Base-by-base conservation (phyloP, 2,113 vertebrate genomes). In the Burhinus bistriatus region DNA sequence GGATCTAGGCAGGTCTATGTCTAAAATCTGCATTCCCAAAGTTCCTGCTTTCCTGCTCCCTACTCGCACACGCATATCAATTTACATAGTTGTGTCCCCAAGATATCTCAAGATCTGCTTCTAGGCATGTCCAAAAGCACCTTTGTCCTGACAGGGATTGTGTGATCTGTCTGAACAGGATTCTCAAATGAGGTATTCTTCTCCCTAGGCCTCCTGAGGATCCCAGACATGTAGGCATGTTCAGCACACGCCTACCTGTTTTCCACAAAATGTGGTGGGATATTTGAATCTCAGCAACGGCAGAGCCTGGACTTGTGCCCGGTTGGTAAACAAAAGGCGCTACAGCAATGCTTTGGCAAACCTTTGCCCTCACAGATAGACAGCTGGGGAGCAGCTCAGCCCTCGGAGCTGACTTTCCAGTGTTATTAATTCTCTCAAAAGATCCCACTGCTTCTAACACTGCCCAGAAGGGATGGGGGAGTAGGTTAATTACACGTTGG, bases 271-370 rank as follows among this genome's bases (percentile, higher is more conserved):
- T 4, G 10, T 69, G 25, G 61, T 78, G 71, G 29, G 40, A 83
- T 36, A 51, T 83, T 80, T 70, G 20, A 70, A 86, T 55, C 22
- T 62, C 90, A 91, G 71, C 58, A 88, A 86, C 55, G 83, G 54
- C 59, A 77, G 42, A 90, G 26, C 36, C 83, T 90, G 96, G 85
- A 83, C 26, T 42, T 7, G 3, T 66, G 75, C 83, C 90, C 32
- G 30, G n/a, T 86, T 83, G 90, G 64, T 88, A 90, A 92, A 86
- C 58, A 88, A 86, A 90, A 86, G 22, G 20, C 34, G 4, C 76
- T 79, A 57, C 2, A 90, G 47, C 77, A 81, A 68, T n/a, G 22
- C n/a, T 87, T 91, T 94, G 52, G 49, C 66, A 94, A 95, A 88
- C 32, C 38, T 93, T 93, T 93, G 19, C 36, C 75, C 73, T 73